These are phyloP conservation scores for Plebejus argus DNA, from an alignment of 2,888 invertebrate genomes.

Conservation along the genomic window DNA sequence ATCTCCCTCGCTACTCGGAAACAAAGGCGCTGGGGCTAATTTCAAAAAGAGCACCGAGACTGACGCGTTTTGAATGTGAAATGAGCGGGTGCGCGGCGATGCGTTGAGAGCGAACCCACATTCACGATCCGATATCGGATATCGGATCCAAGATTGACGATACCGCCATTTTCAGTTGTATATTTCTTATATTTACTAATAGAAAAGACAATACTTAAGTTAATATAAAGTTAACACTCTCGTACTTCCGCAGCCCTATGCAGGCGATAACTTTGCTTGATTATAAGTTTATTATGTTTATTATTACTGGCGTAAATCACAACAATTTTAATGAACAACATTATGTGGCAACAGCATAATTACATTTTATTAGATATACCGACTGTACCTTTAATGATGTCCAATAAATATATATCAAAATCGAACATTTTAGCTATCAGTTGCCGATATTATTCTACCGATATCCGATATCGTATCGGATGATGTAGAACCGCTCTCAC, in stretches of 20 bases:
- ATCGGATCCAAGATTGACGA: not conserved
- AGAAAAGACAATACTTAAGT: not conserved
- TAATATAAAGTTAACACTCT: not conserved
- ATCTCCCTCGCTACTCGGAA: constrained; percentile 55
- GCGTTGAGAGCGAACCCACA: constrained; percentile 50
- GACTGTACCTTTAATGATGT: no score
- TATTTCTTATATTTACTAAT: not conserved
- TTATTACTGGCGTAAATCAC: not conserved
- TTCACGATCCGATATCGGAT: not conserved
- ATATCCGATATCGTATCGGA: not conserved
- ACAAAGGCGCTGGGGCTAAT: constrained; percentile 79
- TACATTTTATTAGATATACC: no score
- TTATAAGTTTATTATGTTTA: not conserved
- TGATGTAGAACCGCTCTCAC: not conserved
- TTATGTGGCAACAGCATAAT: no score
- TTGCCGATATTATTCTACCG: no score
- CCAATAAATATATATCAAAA: no score
- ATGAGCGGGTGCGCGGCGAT: constrained; percentile 75
- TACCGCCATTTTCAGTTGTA: not conserved
- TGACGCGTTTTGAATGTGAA: constrained; percentile 65
- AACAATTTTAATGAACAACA: not conserved
- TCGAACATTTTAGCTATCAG: not conserved
- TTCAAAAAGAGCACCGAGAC: constrained; percentile 79
- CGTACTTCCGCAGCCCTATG: not conserved
- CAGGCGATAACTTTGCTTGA: not conserved